Evolutionary conservation across 2,888 invertebrate species (phyloP), one percentile per base, ranked within the genome.

Genomic region (Doris montereyensis): DNA sequence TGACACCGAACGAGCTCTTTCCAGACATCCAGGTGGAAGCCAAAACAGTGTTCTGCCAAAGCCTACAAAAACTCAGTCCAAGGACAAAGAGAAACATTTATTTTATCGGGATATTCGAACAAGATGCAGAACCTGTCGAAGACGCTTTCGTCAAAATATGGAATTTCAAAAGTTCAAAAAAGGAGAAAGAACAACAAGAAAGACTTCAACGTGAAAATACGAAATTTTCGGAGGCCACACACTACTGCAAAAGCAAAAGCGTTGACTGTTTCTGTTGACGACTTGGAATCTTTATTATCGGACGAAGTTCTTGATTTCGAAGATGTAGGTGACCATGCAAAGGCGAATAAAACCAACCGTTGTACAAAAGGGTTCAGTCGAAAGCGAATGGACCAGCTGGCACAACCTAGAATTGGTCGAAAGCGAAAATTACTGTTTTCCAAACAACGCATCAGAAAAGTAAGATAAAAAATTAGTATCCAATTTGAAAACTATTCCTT

Each of bases 401-500:
- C 79, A 10, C 28, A 70, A 10, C 79, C 79, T 13, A 74, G 32
- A 52, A 75, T 41, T 17, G 75, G 70, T n/a, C 17, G 8, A 1
- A 70, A 57, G 2, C 10, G 10, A 13, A 58, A 35, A 57, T 5
- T 32, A 4, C 28, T 74, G 5, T 74, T 74, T 58, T 74, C 74
- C 30, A 74, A 74, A 28, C 57, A 58, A n/a, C 58, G 57, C 21
- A 74, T 74, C 17, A 57, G n/a, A 74, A 74, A 74, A 60, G 74
- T 72, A n/a, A 41, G 5, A 17, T 10, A 41, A 41, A 17, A 10
- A 41, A 41, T 41, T 10, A 10, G 52, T 41, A 41, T n/a, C n/a
- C n/a, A n/a, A n/a, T n/a, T n/a, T n/a, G n/a, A n/a, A n/a, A n/a
- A n/a, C n/a, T n/a, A n/a, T n/a, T n/a, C n/a, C n/a, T n/a, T n/a